Conservation (phyloP, 92 coral and sea anemone species). For the Montipora capitata region DNA sequence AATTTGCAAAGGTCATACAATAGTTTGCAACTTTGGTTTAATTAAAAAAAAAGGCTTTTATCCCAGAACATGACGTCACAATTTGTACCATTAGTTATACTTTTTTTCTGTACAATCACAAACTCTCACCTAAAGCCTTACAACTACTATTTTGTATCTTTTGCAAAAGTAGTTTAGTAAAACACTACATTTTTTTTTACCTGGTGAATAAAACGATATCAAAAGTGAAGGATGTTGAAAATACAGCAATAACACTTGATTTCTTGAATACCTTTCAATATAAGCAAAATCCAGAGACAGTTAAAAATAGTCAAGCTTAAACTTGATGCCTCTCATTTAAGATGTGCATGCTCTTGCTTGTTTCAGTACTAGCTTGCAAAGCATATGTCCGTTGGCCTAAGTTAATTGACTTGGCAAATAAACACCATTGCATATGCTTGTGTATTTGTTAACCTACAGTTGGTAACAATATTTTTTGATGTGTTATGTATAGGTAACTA, state of each 20-base stretch:
- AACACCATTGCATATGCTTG: neutral
- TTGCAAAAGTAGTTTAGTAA: constrained; percentile 2
- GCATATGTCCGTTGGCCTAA: constrained; percentile 7
- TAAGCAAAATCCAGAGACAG: neutral
- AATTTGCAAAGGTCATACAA: constrained; percentile 7
- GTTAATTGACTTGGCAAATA: neutral
- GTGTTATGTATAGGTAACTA: constrained; percentile 2
- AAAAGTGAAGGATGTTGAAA: neutral
- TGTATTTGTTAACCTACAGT: neutral
- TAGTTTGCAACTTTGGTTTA: neutral
- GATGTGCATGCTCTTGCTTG: neutral
- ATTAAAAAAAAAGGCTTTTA: neutral
- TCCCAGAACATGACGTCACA: constrained; percentile 11
- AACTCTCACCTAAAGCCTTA: neutral
- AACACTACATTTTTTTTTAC: neutral
- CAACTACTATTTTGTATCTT: constrained; percentile 8
- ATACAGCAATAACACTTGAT: neutral
- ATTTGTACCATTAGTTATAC: neutral
- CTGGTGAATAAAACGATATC: neutral
- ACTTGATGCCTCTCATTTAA: too few relatives aligned
- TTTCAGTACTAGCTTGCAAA: constrained; percentile 16
- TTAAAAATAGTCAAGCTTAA: too few relatives aligned
- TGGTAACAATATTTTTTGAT: neutral
- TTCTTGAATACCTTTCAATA: constrained; percentile 18
- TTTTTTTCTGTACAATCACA: constrained; percentile 2